These are phyloP conservation scores for Dromiciops gliroides DNA, from an alignment of 2,113 vertebrate species.

Conservation along the genomic window DNA sequence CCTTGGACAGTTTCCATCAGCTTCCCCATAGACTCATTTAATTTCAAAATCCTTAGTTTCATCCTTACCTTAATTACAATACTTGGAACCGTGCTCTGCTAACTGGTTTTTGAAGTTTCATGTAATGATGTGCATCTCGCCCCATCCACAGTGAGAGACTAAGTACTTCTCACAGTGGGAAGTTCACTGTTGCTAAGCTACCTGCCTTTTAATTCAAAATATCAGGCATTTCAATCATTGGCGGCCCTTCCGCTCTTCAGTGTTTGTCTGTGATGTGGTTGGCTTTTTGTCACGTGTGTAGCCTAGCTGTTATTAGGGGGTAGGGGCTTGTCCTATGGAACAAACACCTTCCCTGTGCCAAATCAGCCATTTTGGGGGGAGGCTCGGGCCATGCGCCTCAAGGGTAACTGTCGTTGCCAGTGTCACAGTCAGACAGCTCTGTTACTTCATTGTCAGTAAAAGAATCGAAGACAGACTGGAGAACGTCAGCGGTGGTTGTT, in stretches of 20 bases:
- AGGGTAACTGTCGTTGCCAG: conserved; percentile 41
- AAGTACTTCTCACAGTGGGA: conserved; percentile 74
- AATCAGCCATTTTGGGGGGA: conserved; percentile 65
- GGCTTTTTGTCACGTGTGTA: conserved; percentile 47
- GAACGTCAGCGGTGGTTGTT: conserved; percentile 49
- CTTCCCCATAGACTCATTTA: conserved; percentile 73
- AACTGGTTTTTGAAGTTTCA: conserved; percentile 78
- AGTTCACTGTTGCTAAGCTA: conserved; percentile 83
- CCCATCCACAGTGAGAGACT: conserved; percentile 47
- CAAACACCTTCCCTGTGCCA: conserved; percentile 42
- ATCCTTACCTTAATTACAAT: conserved; percentile 79
- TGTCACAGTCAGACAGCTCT: conserved; percentile 59
- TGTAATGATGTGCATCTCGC: conserved; percentile 74
- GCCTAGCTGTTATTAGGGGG: conserved; percentile 53
- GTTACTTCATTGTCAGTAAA: conserved; percentile 57
- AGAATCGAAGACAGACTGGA: conserved; percentile 32
- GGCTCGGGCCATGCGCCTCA: conserved; percentile 29
- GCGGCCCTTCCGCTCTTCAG: conserved; percentile 73
- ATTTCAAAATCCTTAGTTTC: conserved; percentile 77
- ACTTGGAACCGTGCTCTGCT: conserved; percentile 73
- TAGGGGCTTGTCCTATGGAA: conserved; percentile 4
- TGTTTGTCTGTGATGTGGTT: conserved; percentile 66
- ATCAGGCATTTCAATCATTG: conserved; percentile 74
- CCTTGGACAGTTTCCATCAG: conserved; percentile 77
- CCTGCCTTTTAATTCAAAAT: conserved; percentile 80